Evolutionary conservation across 2,888 invertebrate genomes (phyloP), one percentile per base, ranked within the genome.

Genomic region (Callimorpha dominula): DNA sequence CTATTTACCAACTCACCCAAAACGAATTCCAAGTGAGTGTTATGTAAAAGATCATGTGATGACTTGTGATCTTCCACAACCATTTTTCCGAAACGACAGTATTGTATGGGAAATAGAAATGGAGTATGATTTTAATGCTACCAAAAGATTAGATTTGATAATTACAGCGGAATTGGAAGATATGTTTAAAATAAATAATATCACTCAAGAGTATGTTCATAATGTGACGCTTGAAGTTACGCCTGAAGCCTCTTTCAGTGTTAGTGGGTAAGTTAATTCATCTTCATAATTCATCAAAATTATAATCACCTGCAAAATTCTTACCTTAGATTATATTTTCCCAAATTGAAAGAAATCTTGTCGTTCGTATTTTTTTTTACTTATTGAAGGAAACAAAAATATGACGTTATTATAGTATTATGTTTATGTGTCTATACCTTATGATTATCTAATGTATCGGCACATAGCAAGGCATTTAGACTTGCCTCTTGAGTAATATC

Each of bases 51-150:
- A 86, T 0, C 71, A 89, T 0, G 87, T 88, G 15, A 88, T 95
- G 78, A 91, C 83, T 0, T 95, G 95, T 71, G 79, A 88, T 54
- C 80, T 95, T 0, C 92, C 93, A 57, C 88, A 91, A 11, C 93
- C 94, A 0, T 76, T 95, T 6, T 80, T 86, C 7, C 88, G 93
- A 77, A 79, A 86, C 7, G 88, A 91, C 70, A 78, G 84, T 3
- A 81, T 92, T 0, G 75, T 82, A 14, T 94, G 91, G 91, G 90
- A 91, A 15, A 86, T 95, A 11, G 93, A 94, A 83, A 70, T 95
- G 46, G 94, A 95, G 66, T 93, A 92, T 68, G 78, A 85, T 3
- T 78, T 86, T 15, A 88, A 87, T 67, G 84, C 82, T 1, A 85
- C 81, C 4, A 76, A 85, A 64, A 83, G 87, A 46, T 75, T 81